These are phyloP conservation scores for Metalampra italica DNA, from an alignment of 2,888 invertebrate genomes.

Conservation along the genomic window DNA sequence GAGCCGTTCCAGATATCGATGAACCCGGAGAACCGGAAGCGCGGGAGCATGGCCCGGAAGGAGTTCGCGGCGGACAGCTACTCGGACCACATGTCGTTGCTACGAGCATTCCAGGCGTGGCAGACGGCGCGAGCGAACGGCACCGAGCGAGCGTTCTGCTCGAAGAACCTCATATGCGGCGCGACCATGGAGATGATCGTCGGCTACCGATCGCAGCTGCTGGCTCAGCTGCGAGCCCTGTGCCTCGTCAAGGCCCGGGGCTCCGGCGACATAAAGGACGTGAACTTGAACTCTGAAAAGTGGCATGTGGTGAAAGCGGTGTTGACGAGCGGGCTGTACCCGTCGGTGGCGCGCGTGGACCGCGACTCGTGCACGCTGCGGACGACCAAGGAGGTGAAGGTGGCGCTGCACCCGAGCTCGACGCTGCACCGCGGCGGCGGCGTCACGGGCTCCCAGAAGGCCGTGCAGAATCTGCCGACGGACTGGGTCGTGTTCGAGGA, in stretches of 20 bases:
- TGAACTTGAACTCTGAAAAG: slow-evolving; percentile 90
- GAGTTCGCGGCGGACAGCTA: slow-evolving; percentile 86
- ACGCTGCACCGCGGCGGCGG: slow-evolving; percentile 80
- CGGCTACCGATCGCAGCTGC: slow-evolving; percentile 88
- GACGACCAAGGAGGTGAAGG: slow-evolving; percentile 79
- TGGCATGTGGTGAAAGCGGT: slow-evolving; percentile 96
- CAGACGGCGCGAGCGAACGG: slow-evolving; percentile 80
- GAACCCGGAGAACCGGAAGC: slow-evolving; percentile 82
- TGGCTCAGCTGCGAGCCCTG: slow-evolving; percentile 87
- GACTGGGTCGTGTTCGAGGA: slow-evolving; percentile 95
- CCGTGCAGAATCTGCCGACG: slow-evolving; percentile 77
- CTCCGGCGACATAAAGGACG: slow-evolving; percentile 79
- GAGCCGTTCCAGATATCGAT: slow-evolving; percentile 89
- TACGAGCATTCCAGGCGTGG: slow-evolving; percentile 86
- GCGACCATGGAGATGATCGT: slow-evolving; percentile 94
- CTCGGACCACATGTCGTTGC: slow-evolving; percentile 94
- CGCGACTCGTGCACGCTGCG: slow-evolving; percentile 79
- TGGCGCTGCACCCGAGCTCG: slow-evolving; percentile 80
- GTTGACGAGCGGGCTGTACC: slow-evolving; percentile 92
- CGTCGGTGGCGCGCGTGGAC: slow-evolving; percentile 89
- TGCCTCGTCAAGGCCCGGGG: slow-evolving; percentile 84
- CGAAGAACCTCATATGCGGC: slow-evolving; percentile 85
- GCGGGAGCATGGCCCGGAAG: slow-evolving; percentile 80
- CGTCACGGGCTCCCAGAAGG: slow-evolving; percentile 43
- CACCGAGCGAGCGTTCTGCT: slow-evolving; percentile 84